phyloP scores from a whole-genome alignment of 2,113 vertebrate genomes.

The Arizona elegans region DNA sequence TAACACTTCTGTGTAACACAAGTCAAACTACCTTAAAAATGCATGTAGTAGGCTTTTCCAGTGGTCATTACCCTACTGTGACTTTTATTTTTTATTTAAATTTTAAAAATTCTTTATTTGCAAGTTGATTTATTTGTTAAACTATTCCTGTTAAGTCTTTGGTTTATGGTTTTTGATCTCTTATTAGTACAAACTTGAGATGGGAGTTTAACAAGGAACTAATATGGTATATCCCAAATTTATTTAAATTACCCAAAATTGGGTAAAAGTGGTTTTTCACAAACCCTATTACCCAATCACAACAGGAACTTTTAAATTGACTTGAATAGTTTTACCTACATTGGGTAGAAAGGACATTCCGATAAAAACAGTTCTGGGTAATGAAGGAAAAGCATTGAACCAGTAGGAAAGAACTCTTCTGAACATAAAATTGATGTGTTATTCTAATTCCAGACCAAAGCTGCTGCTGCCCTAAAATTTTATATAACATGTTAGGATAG shows the following conservation, averaged over 20 bases:
- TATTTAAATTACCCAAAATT: background rate
- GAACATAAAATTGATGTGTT: background rate
- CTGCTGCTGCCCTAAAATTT: conserved; percentile 9
- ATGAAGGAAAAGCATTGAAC: background rate
- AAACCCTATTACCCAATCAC: background rate
- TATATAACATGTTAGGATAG: conserved; percentile 8
- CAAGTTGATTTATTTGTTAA: conserved; percentile 3
- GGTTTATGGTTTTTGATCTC: background rate
- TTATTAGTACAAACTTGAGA: background rate
- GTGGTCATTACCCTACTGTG: background rate
- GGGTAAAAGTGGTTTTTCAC: background rate
- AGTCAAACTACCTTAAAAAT: background rate
- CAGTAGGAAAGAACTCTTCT: background rate
- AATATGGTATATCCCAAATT: background rate
- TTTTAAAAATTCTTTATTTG: background rate
- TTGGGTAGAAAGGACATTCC: background rate
- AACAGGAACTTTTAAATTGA: background rate
- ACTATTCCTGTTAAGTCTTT: background rate
- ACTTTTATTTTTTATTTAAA: background rate
- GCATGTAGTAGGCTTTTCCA: background rate
- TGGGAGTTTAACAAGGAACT: conserved; percentile 1
- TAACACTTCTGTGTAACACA: background rate
- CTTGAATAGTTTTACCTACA: background rate
- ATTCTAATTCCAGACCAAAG: background rate
- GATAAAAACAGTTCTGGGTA: background rate